phyloP scores from a whole-genome alignment of 23 tunicate species.

The Styela clava region DNA sequence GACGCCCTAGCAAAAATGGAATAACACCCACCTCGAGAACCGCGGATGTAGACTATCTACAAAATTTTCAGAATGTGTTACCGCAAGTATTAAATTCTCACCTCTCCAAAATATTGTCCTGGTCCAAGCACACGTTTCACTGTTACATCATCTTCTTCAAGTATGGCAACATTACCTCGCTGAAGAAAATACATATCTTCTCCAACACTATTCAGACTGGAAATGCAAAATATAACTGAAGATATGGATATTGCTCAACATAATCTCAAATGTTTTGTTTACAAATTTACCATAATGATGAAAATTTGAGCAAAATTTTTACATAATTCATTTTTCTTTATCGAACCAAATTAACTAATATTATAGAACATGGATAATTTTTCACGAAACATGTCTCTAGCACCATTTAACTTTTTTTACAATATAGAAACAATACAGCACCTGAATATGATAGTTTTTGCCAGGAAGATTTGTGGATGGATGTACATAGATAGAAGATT shows the following conservation, averaged over 20 bases:
- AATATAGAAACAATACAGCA: neutral
- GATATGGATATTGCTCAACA: neutral
- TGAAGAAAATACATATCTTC: constrained; percentile 91
- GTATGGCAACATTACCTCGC: constrained; percentile 74
- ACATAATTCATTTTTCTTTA: neutral
- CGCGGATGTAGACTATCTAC: too few species aligned
- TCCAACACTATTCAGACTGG: constrained; percentile 33
- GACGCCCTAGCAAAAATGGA: too few species aligned
- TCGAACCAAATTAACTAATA: too few species aligned
- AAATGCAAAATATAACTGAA: neutral
- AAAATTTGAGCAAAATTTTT: too few species aligned
- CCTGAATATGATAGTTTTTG: constrained; percentile 82
- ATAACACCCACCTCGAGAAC: too few species aligned
- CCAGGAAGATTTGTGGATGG: constrained; percentile 56
- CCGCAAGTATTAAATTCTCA: too few species aligned
- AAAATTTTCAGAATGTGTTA: too few species aligned
- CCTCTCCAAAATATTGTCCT: constrained; percentile 92
- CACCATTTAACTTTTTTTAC: neutral
- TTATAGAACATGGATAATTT: too few species aligned
- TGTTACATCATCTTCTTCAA: constrained; percentile 74
- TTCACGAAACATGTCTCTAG: too few species aligned
- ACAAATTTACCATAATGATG: too few species aligned
- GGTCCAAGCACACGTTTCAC: constrained; percentile 56
- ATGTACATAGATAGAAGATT: constrained; percentile 71
- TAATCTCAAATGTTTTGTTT: neutral